phyloP scores from a whole-genome alignment of 2,113 vertebrate species.

The Saguinus midas region DNA sequence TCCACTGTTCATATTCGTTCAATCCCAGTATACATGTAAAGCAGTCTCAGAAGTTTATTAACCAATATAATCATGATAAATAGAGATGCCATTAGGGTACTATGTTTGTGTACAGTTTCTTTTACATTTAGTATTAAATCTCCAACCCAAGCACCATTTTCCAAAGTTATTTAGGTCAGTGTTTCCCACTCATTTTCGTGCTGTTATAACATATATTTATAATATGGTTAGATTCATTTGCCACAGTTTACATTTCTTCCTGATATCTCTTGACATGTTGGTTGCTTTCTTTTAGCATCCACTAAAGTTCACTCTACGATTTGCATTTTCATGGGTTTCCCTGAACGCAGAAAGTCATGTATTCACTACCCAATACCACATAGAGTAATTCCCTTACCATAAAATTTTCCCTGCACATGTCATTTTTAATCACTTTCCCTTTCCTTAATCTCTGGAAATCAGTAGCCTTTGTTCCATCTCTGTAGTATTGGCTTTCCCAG shows the following conservation, averaged over 20 bases:
- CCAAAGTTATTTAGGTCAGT: not conserved
- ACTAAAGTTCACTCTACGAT: not conserved
- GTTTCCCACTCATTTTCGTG: not conserved
- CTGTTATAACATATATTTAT: not conserved
- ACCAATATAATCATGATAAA: not conserved
- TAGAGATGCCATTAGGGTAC: not conserved
- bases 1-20: not conserved
- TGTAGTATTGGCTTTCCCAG: not conserved
- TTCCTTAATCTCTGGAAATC: not conserved
- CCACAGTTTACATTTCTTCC: not conserved
- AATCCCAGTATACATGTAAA: not conserved
- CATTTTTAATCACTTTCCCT: not conserved
- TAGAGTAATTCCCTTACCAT: not conserved
- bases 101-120: not conserved
- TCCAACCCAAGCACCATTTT: not conserved
- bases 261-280: not conserved
- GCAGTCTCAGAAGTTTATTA: not conserved
- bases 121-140: not conserved
- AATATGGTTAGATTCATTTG: not conserved
- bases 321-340: not conserved
- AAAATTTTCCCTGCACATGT: not conserved
- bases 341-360: not conserved
- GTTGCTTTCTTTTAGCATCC: not conserved
- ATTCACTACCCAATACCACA: not conserved
- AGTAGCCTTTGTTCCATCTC: not conserved